These are phyloP conservation scores for Drosophila micromelanica DNA, from an alignment of 1,140 invertebrate genomes.

Conservation along the genomic window DNA sequence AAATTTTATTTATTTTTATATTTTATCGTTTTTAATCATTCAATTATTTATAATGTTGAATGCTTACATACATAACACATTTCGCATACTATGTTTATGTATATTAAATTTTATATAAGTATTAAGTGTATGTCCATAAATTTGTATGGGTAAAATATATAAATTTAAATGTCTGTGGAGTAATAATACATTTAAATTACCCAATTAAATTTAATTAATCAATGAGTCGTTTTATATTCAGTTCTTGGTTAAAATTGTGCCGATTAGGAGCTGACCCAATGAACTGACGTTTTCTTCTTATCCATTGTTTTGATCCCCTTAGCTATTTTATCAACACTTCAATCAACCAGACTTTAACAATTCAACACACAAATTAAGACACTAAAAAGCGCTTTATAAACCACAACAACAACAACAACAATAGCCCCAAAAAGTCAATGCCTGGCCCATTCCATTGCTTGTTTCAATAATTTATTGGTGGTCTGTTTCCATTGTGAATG, in stretches of 20 bases:
- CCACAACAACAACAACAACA: constrained; percentile 14
- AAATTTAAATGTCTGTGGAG: too few relatives aligned
- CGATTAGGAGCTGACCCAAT: constrained; percentile 11
- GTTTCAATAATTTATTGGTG: constrained; percentile 47
- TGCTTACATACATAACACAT: too few relatives aligned
- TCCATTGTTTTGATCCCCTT: constrained; percentile 16
- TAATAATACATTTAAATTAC: too few relatives aligned
- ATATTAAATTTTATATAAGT: too few relatives aligned
- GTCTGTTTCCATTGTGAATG: constrained; percentile 14
- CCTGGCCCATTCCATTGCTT: constrained; percentile 15
- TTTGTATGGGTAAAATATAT: too few relatives aligned
- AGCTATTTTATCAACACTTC: constrained; percentile 38
- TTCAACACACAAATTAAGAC: constrained; percentile 54
- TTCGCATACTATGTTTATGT: too few relatives aligned
- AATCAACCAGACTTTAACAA: constrained; percentile 27
- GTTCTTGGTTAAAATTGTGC: neutral
- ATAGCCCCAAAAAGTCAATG: constrained; percentile 10
- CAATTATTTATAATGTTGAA: too few relatives aligned
- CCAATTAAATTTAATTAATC: constrained; percentile 6
- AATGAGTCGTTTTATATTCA: neutral
- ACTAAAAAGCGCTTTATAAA: constrained; percentile 36
- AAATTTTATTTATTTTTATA: too few relatives aligned
- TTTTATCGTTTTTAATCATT: too few relatives aligned
- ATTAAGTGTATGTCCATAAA: too few relatives aligned
- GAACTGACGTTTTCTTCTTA: constrained; percentile 12